phyloP scores from a whole-genome alignment of 2,113 vertebrate species.

The Elachura formosa region DNA sequence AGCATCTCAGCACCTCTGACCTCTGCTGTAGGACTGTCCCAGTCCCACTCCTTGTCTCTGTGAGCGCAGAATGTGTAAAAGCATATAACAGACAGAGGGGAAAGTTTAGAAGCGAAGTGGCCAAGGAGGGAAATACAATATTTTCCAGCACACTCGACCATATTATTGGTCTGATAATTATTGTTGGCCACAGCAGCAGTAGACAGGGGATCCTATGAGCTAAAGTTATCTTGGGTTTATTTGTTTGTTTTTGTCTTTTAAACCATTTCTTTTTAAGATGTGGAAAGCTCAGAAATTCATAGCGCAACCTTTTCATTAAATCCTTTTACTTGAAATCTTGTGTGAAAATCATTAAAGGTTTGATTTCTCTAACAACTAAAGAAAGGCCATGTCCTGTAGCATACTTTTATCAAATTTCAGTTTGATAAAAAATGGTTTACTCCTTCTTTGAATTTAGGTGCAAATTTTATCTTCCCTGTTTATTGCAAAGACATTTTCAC shows the following conservation, averaged over 20 bases:
- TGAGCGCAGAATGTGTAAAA: neutral
- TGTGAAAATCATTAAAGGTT: neutral
- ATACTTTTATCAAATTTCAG: neutral
- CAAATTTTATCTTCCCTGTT: neutral
- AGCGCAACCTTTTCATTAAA: neutral
- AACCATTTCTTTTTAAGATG: neutral
- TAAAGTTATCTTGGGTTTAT: neutral
- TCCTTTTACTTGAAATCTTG: neutral
- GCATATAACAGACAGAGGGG: neutral
- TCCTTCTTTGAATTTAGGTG: neutral
- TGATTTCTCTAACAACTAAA: neutral
- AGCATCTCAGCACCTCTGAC: neutral
- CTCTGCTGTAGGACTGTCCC: neutral
- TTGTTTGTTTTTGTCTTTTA: neutral
- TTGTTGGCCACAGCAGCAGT: neutral
- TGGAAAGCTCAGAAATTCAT: neutral
- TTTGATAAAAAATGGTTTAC: neutral
- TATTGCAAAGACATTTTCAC: neutral
- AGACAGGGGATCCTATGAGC: neutral
- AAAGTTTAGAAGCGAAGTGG: neutral
- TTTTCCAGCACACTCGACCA: accelerated
- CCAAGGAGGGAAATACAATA: neutral
- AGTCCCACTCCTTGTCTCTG: too few species aligned
- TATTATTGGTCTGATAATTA: neutral
- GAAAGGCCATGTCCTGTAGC: neutral